These are phyloP conservation scores for Synergus umbraculus DNA, from an alignment of 2,888 invertebrate species.

Conservation along the genomic window DNA sequence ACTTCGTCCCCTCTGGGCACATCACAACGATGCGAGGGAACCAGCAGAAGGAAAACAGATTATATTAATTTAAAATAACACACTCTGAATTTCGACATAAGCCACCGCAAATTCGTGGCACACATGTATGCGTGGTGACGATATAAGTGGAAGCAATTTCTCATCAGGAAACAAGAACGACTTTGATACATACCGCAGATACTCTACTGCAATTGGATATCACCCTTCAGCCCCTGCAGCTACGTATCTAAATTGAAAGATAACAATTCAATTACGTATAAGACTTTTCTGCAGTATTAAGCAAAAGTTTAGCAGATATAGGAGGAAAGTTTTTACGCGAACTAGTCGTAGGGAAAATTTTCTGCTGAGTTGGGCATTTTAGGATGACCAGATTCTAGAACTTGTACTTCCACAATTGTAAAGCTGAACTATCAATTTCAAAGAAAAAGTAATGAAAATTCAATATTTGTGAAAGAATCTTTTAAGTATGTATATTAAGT, in stretches of 20 bases:
- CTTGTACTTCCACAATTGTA: constrained; percentile 7
- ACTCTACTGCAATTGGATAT: constrained; percentile 1
- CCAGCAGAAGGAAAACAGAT: constrained; percentile 61
- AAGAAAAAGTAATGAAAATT: background rate
- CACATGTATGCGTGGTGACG: constrained; percentile 43
- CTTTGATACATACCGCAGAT: background rate
- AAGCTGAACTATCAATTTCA: background rate
- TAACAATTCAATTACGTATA: constrained; percentile 40
- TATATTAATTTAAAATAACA: constrained; percentile 68
- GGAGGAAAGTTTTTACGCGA: constrained; percentile 19
- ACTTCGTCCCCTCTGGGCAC: constrained; percentile 41
- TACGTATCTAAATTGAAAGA: constrained; percentile 27
- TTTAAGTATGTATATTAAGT: too few species aligned
- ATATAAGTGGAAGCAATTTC: constrained; percentile 33
- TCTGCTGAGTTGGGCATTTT: constrained; percentile 32
- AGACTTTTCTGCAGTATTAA: constrained; percentile 38
- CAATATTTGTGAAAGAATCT: too few species aligned
- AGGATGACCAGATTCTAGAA: constrained; percentile 9
- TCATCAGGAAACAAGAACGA: constrained; percentile 23
- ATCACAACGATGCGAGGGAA: constrained; percentile 48
- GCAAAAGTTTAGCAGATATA: constrained; percentile 5
- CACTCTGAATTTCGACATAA: constrained; percentile 58
- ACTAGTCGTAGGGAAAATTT: constrained; percentile 17
- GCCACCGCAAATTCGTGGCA: constrained; percentile 58
- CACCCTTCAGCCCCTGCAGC: background rate